Evolutionary conservation across 2,888 invertebrate species (phyloP), one percentile per base, ranked within the genome.

Genomic region (Cynaeus angustus): DNA sequence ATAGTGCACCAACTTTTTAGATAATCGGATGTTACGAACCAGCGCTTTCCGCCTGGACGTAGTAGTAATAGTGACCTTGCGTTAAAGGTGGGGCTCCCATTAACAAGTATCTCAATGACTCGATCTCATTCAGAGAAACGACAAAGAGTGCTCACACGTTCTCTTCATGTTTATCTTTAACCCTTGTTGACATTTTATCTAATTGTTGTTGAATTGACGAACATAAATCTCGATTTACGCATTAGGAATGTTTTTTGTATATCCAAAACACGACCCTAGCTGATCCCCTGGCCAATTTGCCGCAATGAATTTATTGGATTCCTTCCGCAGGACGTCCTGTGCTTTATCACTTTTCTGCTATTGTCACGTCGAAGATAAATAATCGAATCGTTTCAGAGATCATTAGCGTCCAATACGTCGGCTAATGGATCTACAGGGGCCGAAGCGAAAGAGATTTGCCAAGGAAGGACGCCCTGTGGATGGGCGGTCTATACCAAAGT

Each of bases 401-500:
- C 70, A 5, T 10, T 71, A 33, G 67, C 48, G 4, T 50, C 70
- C 14, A 66, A 33, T 56, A 28, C 66, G 10, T 62, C 70, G n/a
- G n/a, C n/a, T n/a, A n/a, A n/a, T n/a, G n/a, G n/a, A n/a, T n/a
- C n/a, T n/a, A n/a, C n/a, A 2, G 66, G 66, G 14, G 48, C 50
- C 28, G 62, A 56, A 5, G 30, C 21, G 13, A 67, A 64, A 46
- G 70, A 70, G 33, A 14, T 72, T 28, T 78, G 77, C 62, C 16
- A 52, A 30, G 72, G 71, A 30, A 66, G 71, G 48, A 84, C 84
- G 41, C 88, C 89, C 1, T 90, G 90, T 75, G 90, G 89, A 45
- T 91, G 90, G 90, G 88, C 88, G 26, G 87, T 89, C 0, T 90
- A 90, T 78, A 81, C 85, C 41, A 86, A 87, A 26, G 83, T 85